Base-by-base conservation (phyloP, 2,113 vertebrate genomes). In the Vulpes ferrilata region DNA sequence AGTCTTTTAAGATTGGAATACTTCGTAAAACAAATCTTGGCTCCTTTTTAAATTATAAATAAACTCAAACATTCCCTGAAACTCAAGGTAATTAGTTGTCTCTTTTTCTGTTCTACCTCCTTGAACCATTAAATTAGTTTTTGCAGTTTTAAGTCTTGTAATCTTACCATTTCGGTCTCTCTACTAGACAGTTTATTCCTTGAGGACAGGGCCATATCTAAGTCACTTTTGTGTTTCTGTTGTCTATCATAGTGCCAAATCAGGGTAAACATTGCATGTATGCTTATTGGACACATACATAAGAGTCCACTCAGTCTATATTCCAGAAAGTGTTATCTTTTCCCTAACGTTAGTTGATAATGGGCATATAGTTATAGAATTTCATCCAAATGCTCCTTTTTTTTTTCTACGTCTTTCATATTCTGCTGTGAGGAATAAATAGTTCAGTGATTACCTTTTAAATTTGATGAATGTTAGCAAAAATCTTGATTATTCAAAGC, bases 401-500 rank as follows among this genome's bases (percentile, higher is more conserved):
- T 69, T 65, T 59, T 95, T 92, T 97, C 69, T 32, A 96, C 60
- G 22, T 64, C 11, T 80, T 19, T 71, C 22, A 55, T 65, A 15
- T 69, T 95, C 30, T 87, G 10, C 73, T 87, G 38, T 81, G 23
- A 92, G 74, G 91, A 98, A 97, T 94, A 96, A 95, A 97, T 69
- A 96, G 53, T 88, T 93, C 87, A 65, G 57, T 98, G 95, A 97
- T 96, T 93, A 86, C 19, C 5, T 89, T 97, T 97, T 87, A 71
- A 93, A 90, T 92, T 84, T 96, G 92, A 96, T 93, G 96, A 95
- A 96, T 96, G 57, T 91, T 98, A 95, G 73, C 67, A 96, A 93
- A 96, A 98, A 65, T 87, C 62, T 97, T 98, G 97, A 97, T 98
- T 98, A 98, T 96, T 96, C 83, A 95, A 95, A 84, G 62, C 30